Base-by-base conservation (phyloP, 2,113 vertebrate species). In the Anthoscopus minutus region DNA sequence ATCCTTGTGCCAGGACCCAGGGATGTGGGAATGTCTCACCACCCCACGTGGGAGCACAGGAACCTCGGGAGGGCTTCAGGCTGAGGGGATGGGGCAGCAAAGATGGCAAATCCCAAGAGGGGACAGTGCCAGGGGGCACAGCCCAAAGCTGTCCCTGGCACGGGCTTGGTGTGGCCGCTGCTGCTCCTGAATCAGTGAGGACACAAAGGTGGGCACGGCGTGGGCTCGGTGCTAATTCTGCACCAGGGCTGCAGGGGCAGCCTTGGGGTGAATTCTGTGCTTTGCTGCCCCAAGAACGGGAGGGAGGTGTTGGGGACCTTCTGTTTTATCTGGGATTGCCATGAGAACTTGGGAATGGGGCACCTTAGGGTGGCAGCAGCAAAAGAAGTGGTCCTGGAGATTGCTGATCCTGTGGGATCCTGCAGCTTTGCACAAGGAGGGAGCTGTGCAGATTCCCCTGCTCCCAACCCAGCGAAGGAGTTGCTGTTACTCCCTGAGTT, bases 81-180 rank as follows among this genome's bases (percentile, higher is more conserved):
- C 2, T 1, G 9, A 22, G 23, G 40, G 18, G 1, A 0, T 8
- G 4, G 37, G 15, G 44, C 30, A 4, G 51, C 42, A 21, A 4
- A 24, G 15, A 3, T 7, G 9, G 22, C 58, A 7, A 5, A 22
- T 5, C 4, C 27, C 1, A 27, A 1, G 11, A 2, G 47, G 11
- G 56, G 38, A 4, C 1, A 1, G 38, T 35, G 27, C 15, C 48
- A 31, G 18, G 9, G 30, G 65, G 42, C 64, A 40, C 35, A 0
- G 5, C 74, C 6, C 19, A 14, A 9, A 11, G 2, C 47, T 10
- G 30, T 15, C 2, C 44, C 69, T 2, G 4, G 18, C 18, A 16
- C 2, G 64, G 35, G 35, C 4, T 60, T 4, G 80, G 31, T 3
- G 44, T 1, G 53, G 53, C 24, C 2, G 6, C 44, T 27, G 30